Percentiles rank a stretch among this genome's conserved stretches.
Conservation (phyloP, 2,888 invertebrate species). For the Chloromyia formosa region DNA sequence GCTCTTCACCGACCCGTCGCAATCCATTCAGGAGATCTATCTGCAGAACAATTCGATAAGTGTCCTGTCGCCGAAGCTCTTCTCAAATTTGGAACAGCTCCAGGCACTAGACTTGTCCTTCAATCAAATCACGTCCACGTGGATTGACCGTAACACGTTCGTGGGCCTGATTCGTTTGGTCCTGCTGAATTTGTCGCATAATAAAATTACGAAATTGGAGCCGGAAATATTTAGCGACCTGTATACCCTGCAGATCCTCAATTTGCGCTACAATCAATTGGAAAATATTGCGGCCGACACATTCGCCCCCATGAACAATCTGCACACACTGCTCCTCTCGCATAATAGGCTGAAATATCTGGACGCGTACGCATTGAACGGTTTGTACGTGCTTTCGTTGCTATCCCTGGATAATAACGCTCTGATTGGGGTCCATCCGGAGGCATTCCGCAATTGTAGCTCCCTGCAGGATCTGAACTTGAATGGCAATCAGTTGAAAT, state of each 20-base stretch:
- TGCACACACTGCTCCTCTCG: conserved; percentile 87
- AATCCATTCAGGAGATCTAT: conserved; percentile 86
- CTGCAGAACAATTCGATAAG: conserved; percentile 91
- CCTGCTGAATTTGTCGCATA: conserved; percentile 84
- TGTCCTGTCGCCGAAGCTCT: conserved; percentile 83
- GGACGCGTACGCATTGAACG: conserved; percentile 87
- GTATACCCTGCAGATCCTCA: conserved; percentile 85
- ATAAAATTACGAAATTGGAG: conserved; percentile 81
- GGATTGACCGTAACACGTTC: conserved; percentile 87
- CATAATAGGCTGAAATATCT: conserved; percentile 86
- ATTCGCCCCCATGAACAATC: conserved; percentile 90
- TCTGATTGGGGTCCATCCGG: conserved; percentile 83
- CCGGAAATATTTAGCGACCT: conserved; percentile 85
- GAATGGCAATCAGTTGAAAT: conserved; percentile 84
- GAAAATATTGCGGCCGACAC: conserved; percentile 87
- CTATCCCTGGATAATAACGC: conserved; percentile 87
- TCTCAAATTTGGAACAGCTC: conserved; percentile 84
- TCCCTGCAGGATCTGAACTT: conserved; percentile 89
- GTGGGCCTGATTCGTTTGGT: conserved; percentile 88
- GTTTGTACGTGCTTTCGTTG: conserved; percentile 84
- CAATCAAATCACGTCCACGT: conserved; percentile 86
- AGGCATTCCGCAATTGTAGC: conserved; percentile 90
- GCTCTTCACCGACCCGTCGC: conserved; percentile 81
- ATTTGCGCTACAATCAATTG: conserved; percentile 84
- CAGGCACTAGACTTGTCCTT: conserved; percentile 84